Percentiles rank a stretch among this genome's conserved stretches.
phyloP scores from a whole-genome alignment of 2,888 invertebrate genomes.

The Hirtodrosophila cameraria region DNA sequence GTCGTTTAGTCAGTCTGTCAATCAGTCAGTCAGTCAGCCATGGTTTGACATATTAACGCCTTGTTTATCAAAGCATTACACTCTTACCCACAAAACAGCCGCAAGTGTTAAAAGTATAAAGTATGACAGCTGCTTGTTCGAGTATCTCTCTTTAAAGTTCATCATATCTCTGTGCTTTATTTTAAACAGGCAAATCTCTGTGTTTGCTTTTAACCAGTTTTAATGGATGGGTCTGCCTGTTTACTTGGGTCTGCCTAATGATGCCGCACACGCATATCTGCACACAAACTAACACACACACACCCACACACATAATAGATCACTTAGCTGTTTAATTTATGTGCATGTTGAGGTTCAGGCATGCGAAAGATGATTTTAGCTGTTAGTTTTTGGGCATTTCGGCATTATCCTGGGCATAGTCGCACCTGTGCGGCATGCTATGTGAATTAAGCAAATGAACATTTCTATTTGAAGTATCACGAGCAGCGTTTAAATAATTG shows the following conservation, averaged over 20 bases:
- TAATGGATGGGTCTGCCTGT: constrained; percentile 31
- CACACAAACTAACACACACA: constrained; percentile 6
- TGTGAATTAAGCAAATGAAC: constrained; percentile 8
- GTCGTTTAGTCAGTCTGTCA: constrained; percentile 26
- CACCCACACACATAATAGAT: constrained; percentile 44
- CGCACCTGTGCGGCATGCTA: constrained; percentile 31
- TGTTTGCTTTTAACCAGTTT: constrained; percentile 13
- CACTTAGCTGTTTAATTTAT: constrained; percentile 70
- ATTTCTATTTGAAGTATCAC: constrained; percentile 24
- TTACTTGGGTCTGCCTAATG: constrained; percentile 24
- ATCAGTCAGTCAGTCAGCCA: constrained; percentile 30
- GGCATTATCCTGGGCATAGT: constrained; percentile 19
- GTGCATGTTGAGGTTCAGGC: constrained; percentile 50
- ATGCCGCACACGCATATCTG: constrained; percentile 7
- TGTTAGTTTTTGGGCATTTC: constrained; percentile 17
- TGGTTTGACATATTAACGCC: constrained; percentile 73
- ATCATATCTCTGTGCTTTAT: constrained; percentile 10
- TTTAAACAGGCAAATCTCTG: constrained; percentile 30
- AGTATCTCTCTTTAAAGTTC: constrained; percentile 13
- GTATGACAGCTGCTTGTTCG: constrained; percentile 37
- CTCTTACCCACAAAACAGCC: constrained; percentile 14
- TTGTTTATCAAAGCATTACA: constrained; percentile 51
- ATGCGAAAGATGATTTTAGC: constrained; percentile 48
- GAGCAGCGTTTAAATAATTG: background rate
- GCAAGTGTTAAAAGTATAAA: constrained; percentile 15